These are phyloP conservation scores for Ochlodes sylvanus DNA, from an alignment of 2,888 invertebrate genomes.

Conservation along the genomic window DNA sequence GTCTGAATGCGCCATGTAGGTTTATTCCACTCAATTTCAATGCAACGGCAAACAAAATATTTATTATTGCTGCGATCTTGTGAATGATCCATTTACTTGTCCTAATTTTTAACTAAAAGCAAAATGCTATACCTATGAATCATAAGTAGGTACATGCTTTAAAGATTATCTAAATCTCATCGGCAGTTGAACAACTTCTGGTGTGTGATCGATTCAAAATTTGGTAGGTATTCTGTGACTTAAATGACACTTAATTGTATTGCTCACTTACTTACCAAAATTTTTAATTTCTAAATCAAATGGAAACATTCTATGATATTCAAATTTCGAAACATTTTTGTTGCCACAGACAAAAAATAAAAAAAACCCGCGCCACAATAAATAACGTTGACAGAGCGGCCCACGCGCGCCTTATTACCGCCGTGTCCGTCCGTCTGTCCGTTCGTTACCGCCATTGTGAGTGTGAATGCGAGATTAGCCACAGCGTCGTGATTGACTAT, in stretches of 20 bases:
- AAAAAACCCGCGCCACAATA: slow-evolving; percentile 73
- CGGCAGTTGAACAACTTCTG: too few relatives aligned
- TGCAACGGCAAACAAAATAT: slow-evolving; percentile 10
- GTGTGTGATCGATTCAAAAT: too few relatives aligned
- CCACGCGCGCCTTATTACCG: slow-evolving; percentile 83
- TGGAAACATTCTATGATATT: not conserved
- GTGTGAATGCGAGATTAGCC: slow-evolving; percentile 81
- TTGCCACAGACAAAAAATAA: slow-evolving; percentile 57
- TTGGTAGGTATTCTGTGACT: too few relatives aligned
- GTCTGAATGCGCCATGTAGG: slow-evolving; percentile 34
- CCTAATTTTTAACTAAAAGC: too few relatives aligned
- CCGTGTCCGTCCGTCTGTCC: slow-evolving; percentile 77
- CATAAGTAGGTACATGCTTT: too few relatives aligned
- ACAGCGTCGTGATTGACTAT: slow-evolving; percentile 83
- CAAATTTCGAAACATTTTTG: slow-evolving; percentile 27
- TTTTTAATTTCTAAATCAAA: not conserved
- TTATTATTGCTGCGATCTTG: slow-evolving; percentile 5
- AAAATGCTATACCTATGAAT: too few relatives aligned
- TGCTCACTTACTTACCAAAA: too few relatives aligned
- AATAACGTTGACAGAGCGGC: slow-evolving; percentile 82
- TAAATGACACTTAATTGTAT: too few relatives aligned
- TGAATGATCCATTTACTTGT: too few relatives aligned
- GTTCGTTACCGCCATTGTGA: slow-evolving; percentile 83
- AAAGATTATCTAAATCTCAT: too few relatives aligned
- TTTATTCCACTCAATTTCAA: slow-evolving; percentile 23